Conservation (phyloP, 2,888 invertebrate genomes). For the Eilema sororculum region DNA sequence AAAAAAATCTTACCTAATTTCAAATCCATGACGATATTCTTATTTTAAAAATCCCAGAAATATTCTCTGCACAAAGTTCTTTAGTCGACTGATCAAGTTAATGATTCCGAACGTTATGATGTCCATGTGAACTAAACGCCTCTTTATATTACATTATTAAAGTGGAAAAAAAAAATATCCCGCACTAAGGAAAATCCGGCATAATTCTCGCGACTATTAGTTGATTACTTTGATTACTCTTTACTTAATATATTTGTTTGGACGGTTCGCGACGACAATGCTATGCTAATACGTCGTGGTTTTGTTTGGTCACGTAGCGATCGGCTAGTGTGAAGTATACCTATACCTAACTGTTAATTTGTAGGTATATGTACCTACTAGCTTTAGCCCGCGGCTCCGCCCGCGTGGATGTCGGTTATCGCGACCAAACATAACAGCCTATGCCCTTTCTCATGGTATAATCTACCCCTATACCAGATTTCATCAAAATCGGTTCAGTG, state of each 20-base stretch:
- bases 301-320: background rate
- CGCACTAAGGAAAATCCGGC: conserved; percentile 6
- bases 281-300: background rate
- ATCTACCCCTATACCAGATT: no score
- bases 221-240: conserved; percentile 2
- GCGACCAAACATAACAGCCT: no score
- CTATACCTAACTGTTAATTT: no score
- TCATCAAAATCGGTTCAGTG: no score
- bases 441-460: no score
- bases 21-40: conserved; percentile 8
- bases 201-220: conserved; percentile 6
- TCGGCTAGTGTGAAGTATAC: background rate
- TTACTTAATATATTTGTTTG: conserved; percentile 8
- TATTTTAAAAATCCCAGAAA: background rate
- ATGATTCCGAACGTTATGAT: background rate
- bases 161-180: conserved; percentile 8
- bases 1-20: conserved; percentile 13
- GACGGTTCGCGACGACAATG: background rate
- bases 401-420: no score
- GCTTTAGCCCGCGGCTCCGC: no score
- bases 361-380: no score
- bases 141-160: conserved; percentile 5
- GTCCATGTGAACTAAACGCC: conserved; percentile 8
- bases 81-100: background rate
- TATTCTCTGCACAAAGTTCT: no score